Evolutionary conservation across 2,113 vertebrate genomes (phyloP).

Genomic region (Hyperoodon ampullatus): DNA sequence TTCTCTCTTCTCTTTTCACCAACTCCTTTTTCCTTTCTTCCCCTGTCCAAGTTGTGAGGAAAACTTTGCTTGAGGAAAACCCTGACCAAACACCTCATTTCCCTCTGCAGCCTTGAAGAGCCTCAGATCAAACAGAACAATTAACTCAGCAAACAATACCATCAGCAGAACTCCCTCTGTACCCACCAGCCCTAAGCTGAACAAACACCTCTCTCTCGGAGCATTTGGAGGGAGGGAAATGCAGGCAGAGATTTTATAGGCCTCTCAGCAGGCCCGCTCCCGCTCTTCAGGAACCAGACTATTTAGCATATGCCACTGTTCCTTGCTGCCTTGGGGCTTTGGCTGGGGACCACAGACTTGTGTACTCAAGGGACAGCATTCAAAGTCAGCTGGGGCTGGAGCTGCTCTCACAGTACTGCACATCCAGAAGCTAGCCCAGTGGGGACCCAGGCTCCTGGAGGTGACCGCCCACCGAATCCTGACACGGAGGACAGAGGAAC

Average conservation of each 20-base stretch:
- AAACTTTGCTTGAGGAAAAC: conserved; percentile 63
- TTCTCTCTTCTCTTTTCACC: neutral
- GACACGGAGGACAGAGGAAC: neutral
- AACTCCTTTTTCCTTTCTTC: neutral
- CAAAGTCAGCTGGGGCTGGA: neutral
- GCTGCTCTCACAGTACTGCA: neutral
- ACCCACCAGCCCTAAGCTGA: conserved; percentile 83
- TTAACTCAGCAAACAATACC: conserved; percentile 88
- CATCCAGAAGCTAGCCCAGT: neutral
- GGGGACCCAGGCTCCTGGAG: neutral
- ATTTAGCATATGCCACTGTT: conserved; percentile 79
- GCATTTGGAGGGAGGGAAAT: conserved; percentile 83
- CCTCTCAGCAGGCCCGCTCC: conserved; percentile 73
- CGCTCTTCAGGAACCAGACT: conserved; percentile 75
- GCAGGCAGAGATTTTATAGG: conserved; percentile 84
- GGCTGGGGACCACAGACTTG: conserved; percentile 5
- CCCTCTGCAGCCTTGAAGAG: conserved; percentile 74
- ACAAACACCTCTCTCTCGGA: conserved; percentile 84
- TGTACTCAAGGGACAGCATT: neutral
- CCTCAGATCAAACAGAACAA: conserved; percentile 86
- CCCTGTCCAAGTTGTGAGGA: neutral
- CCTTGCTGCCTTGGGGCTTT: conserved; percentile 42
- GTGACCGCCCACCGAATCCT: neutral
- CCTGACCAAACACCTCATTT: conserved; percentile 79
- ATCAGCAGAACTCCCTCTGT: conserved; percentile 82